These are phyloP conservation scores for Megaceryle torquata DNA, from an alignment of 2,113 vertebrate species.

Conservation along the genomic window DNA sequence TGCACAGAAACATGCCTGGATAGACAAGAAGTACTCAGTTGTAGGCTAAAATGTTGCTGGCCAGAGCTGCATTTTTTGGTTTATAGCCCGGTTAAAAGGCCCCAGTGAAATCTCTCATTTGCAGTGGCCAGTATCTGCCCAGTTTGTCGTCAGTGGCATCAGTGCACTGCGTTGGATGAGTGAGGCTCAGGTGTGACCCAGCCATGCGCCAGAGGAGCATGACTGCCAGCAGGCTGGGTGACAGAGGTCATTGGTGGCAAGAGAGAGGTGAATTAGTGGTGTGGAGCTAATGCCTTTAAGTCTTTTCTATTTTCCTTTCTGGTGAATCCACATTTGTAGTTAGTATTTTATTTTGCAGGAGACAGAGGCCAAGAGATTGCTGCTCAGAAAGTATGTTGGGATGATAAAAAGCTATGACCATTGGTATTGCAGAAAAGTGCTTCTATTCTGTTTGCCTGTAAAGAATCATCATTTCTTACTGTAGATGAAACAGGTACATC, in stretches of 20 bases:
- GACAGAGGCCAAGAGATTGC: background rate
- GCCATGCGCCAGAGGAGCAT: fast-evolving
- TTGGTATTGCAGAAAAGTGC: background rate
- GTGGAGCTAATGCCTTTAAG: background rate
- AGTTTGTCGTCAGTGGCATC: background rate
- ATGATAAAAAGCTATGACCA: background rate
- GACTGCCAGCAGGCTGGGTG: background rate
- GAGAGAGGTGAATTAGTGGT: background rate
- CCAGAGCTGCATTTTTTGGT: background rate
- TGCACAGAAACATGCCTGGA: background rate
- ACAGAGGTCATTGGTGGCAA: background rate
- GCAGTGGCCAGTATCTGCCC: fast-evolving
- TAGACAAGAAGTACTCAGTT: fast-evolving
- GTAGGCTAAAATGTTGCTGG: background rate
- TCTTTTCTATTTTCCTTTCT: background rate
- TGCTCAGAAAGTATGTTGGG: background rate
- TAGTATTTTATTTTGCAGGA: background rate
- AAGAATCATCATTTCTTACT: background rate
- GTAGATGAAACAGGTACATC: background rate
- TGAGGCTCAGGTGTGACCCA: fast-evolving
- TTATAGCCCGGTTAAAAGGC: background rate
- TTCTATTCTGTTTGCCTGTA: background rate
- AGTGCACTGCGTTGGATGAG: fast-evolving
- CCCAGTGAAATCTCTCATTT: background rate
- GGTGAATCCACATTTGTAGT: background rate